These are phyloP conservation scores for Sphaerophoria rueppellii DNA, from an alignment of 2,888 invertebrate species.

Conservation along the genomic window DNA sequence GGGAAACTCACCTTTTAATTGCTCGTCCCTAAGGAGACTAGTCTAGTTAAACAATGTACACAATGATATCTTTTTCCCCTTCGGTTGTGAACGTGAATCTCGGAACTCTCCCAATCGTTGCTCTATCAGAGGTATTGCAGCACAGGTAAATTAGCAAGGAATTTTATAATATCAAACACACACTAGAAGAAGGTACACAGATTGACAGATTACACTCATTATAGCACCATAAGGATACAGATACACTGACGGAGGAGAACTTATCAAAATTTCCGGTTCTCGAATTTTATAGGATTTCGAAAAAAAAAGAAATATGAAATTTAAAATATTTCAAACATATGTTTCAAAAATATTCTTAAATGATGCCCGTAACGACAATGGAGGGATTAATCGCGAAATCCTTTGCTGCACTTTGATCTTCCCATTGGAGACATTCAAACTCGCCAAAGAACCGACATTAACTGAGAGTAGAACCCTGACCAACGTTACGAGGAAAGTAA, in stretches of 20 bases:
- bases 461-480: conserved; percentile 58
- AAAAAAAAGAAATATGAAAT: background rate
- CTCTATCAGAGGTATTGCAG: conserved; percentile 2
- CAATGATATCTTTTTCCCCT: conserved; percentile 12
- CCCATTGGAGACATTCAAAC: conserved; percentile 30
- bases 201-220: conserved; percentile 49
- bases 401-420: conserved; percentile 3
- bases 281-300: no score
- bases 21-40: conserved; percentile 28
- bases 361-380: conserved; percentile 28
- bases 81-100: conserved; percentile 31
- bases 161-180: conserved; percentile 45
- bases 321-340: conserved; percentile 52
- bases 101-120: background rate
- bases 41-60: conserved; percentile 6
- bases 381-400: background rate
- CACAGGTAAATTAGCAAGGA: conserved; percentile 34
- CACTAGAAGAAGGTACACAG: conserved; percentile 16
- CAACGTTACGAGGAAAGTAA: conserved; percentile 50
- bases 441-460: conserved; percentile 52
- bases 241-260: background rate
- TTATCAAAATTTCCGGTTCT: no score
- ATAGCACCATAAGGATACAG: conserved; percentile 30
- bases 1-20: conserved; percentile 60
- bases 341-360: conserved; percentile 28